phyloP scores from a whole-genome alignment of 2,797 vertebrate genomes.

The Clarias platycephalus region DNA sequence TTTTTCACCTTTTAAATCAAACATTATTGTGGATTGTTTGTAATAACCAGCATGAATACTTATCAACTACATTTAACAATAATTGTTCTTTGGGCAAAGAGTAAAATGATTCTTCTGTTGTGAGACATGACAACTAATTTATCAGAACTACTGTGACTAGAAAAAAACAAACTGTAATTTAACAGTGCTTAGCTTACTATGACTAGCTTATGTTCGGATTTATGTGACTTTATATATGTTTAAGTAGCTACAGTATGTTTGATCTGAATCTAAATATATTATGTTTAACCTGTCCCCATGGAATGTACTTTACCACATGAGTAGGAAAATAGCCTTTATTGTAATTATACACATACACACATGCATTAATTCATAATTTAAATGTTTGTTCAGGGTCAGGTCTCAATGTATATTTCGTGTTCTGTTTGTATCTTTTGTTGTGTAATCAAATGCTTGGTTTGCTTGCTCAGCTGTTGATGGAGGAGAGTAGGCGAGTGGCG shows the following conservation, averaged over 20 bases:
- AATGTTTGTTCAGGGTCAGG: neutral
- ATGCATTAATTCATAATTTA: neutral
- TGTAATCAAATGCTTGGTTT: neutral
- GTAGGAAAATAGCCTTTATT: too few species aligned
- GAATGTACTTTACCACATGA: neutral
- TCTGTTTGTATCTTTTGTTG: neutral
- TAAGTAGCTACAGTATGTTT: neutral
- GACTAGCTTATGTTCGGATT: neutral
- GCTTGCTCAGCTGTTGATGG: neutral
- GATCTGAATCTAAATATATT: neutral
- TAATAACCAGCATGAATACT: neutral
- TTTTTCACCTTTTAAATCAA: neutral
- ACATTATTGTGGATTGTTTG: neutral
- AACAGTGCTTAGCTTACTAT: neutral
- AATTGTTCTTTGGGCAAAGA: neutral
- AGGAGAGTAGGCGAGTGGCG: slow-evolving; percentile 62
- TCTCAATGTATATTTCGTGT: neutral
- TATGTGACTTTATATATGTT: neutral
- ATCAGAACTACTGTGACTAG: neutral
- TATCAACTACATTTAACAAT: neutral
- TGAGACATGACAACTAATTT: neutral
- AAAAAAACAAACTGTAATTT: neutral
- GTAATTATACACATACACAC: too few species aligned
- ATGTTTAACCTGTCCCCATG: neutral
- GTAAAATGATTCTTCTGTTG: neutral